Evolutionary conservation across 2,113 vertebrate species (phyloP).

Genomic region (Blennius ocellaris): DNA sequence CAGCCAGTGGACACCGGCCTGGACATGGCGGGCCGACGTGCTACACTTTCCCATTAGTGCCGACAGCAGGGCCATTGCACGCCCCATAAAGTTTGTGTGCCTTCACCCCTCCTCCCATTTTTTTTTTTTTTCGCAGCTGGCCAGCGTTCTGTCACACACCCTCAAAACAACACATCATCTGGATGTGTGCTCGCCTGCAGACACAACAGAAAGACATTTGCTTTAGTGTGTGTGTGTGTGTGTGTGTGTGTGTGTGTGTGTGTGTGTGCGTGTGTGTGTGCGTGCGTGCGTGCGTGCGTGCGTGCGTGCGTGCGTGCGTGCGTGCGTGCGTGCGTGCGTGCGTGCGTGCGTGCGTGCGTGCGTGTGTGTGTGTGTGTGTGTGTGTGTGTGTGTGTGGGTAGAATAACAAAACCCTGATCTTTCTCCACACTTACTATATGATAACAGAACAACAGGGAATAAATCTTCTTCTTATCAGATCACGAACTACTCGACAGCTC

Average conservation of each 20-base stretch:
- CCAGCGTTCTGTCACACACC: slow-evolving; percentile 18
- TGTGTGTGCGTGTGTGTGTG: not conserved
- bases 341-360: too few relatives aligned
- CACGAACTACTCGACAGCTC: not conserved
- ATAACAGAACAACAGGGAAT: not conserved
- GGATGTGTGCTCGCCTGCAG: slow-evolving; percentile 9
- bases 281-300: not conserved
- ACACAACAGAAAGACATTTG: slow-evolving; percentile 20
- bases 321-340: too few relatives aligned
- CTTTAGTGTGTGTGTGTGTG: not conserved
- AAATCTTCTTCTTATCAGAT: not conserved
- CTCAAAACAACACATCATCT: slow-evolving; percentile 32
- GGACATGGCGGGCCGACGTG: slow-evolving; percentile 11
- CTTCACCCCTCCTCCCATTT: not conserved
- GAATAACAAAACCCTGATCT: too few relatives aligned
- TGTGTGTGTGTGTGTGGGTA: too few relatives aligned
- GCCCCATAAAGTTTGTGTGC: slow-evolving; percentile 43
- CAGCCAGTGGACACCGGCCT: slow-evolving; percentile 3
- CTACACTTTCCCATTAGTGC: slow-evolving; percentile 37
- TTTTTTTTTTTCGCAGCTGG: slow-evolving; percentile 4
- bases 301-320: not conserved
- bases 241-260: slow-evolving; percentile 1
- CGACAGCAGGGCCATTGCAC: slow-evolving; percentile 55
- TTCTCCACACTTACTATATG: too few relatives aligned
- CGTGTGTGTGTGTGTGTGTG: too few relatives aligned